phyloP scores from a whole-genome alignment of 1,140 invertebrate species.

The Holotrichia oblita region DNA sequence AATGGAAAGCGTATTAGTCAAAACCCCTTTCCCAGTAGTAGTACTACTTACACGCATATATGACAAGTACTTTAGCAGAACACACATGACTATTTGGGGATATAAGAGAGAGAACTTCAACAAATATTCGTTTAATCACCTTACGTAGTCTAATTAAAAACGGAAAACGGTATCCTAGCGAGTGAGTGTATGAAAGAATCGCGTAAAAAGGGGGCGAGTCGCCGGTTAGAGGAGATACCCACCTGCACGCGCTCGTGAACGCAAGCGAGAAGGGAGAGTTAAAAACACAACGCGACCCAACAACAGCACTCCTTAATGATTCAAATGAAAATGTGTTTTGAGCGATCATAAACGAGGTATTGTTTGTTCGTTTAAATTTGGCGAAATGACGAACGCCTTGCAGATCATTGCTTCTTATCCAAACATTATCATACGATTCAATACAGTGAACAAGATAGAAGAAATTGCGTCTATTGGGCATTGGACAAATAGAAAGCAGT shows the following conservation, averaged over 20 bases:
- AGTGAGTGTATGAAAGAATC: background rate
- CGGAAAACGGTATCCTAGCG: slow-evolving; percentile 3
- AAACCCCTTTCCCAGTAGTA: background rate
- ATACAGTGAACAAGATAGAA: no score
- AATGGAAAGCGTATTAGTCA: slow-evolving; percentile 7
- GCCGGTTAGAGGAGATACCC: slow-evolving; percentile 6
- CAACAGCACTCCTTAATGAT: background rate
- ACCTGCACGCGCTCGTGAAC: background rate
- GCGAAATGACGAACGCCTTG: no score
- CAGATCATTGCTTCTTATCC: no score
- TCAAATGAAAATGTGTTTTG: slow-evolving; percentile 13
- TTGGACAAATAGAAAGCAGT: no score
- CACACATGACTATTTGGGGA: background rate
- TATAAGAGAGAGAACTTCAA: slow-evolving; percentile 1
- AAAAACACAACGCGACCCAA: slow-evolving; percentile 2
- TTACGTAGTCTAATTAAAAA: slow-evolving; percentile 17
- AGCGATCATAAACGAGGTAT: background rate
- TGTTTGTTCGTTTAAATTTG: no score
- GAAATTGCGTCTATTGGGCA: no score
- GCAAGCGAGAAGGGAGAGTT: background rate
- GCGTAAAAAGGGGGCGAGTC: background rate
- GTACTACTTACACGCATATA: background rate
- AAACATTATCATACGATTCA: no score
- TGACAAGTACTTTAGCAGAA: background rate
- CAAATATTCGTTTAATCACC: slow-evolving; percentile 1